Evolutionary conservation across 1,140 invertebrate genomes (phyloP), one percentile per base, ranked within the genome.

Genomic region (Drosophila repletoides): DNA sequence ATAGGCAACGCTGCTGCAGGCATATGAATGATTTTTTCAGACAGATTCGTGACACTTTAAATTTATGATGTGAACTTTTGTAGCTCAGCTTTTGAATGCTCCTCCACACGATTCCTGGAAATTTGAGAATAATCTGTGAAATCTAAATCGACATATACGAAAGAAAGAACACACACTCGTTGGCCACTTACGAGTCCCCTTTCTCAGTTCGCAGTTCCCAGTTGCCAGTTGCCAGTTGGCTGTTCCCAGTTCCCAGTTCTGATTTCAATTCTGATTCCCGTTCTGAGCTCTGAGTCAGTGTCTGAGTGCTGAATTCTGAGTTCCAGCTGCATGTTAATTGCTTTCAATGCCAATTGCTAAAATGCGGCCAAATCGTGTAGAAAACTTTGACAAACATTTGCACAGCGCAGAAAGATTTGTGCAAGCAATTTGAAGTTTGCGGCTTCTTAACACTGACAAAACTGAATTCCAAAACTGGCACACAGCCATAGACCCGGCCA

Each of bases 31-130:
- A 87, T 80, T 76, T 86, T 76, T 74, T 63, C 59, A 68, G 80
- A 86, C 80, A 86, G 80, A 87, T 80, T 86, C 80, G 80, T 86
- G 80, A 86, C 80, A 86, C 80, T 86, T 86, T 87, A 80, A 86
- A 86, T 86, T 87, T 86, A 86, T 87, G 80, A 86, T 86, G 80
- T 86, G 80, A 86, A 86, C 81, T 86, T 86, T 80, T 80, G 67
- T 80, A 51, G 56, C 60, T 60, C 58, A 56, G 19, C 49, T 40
- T 49, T n/a, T 58, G 38, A 28, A 34, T 55, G 65, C 67, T 86
- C 41, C 71, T 65, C 60, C 65, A 58, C 67, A 86, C 67, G 72
- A 87, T 86, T 86, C 80, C 72, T 87, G 81, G 80, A 86, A 86
- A 72, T 83, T 76, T 64, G 48, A 61, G 56, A 36, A 51, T 41